Evolutionary conservation across 2,888 invertebrate species (phyloP).

Genomic region (Tetragonisca angustula): DNA sequence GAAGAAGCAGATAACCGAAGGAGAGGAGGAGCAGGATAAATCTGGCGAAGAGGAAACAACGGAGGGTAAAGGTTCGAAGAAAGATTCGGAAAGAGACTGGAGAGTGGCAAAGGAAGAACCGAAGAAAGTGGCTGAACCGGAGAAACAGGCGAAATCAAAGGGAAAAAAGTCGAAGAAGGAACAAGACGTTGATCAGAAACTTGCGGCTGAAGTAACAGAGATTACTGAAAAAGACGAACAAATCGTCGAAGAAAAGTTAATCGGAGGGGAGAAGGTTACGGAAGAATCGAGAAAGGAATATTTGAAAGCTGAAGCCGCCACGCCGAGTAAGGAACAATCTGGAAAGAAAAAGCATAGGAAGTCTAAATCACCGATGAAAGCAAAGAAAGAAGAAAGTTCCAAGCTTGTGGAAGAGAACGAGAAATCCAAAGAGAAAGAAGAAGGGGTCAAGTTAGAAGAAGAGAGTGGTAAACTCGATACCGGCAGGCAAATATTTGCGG

Average conservation of each 20-base stretch:
- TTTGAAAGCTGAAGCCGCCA: not conserved
- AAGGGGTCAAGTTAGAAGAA: constrained; percentile 20
- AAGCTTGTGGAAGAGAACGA: constrained; percentile 13
- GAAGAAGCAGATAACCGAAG: not conserved
- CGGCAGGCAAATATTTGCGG: not conserved
- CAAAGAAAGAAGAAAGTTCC: not conserved
- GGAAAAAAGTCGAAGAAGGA: constrained; percentile 46
- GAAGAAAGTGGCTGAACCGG: constrained; percentile 24
- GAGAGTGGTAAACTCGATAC: not conserved
- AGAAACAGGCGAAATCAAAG: constrained; percentile 46
- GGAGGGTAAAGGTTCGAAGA: constrained; percentile 12
- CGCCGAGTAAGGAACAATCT: not conserved
- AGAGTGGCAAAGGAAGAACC: constrained; percentile 15
- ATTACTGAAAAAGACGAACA: not conserved
- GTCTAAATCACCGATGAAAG: constrained; percentile 14
- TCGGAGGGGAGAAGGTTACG: not conserved
- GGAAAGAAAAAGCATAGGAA: constrained; percentile 14
- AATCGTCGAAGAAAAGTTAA: not conserved
- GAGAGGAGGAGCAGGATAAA: not conserved
- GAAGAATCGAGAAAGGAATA: constrained; percentile 10
- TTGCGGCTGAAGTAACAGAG: not conserved
- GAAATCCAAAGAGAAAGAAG: constrained; percentile 13
- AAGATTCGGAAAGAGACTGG: constrained; percentile 6
- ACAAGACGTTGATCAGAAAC: not conserved
- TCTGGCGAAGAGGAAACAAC: not conserved